Conservation (phyloP, 2,113 vertebrate species). For the Falcunculus frontatus region DNA sequence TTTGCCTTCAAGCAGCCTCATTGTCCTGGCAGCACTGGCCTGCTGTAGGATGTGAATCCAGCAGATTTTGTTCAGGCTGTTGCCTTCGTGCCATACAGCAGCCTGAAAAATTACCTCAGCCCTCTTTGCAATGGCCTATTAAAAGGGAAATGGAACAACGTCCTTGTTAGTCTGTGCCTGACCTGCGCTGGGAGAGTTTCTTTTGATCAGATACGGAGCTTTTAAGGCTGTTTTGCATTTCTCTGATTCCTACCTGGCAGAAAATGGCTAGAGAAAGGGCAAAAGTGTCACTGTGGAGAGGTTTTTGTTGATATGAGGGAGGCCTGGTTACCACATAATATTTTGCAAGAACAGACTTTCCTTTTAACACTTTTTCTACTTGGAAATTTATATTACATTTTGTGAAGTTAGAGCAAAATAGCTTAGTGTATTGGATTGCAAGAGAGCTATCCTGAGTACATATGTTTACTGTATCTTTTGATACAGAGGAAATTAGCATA, state of each 20-base stretch:
- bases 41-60: neutral
- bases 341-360: neutral
- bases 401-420: constrained; percentile 3
- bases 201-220: constrained; percentile 26
- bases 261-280: neutral
- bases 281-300: neutral
- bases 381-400: neutral
- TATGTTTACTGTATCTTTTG: constrained; percentile 10
- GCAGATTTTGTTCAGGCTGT: neutral
- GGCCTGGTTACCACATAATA: neutral
- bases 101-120: neutral
- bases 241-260: constrained; percentile 35
- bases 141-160: neutral
- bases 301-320: neutral
- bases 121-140: neutral
- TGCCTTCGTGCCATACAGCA: neutral
- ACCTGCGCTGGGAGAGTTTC: neutral
- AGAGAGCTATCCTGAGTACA: neutral
- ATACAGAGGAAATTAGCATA: constrained; percentile 9
- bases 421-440: neutral
- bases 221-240: constrained; percentile 28
- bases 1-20: neutral
- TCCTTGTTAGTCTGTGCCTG: neutral
- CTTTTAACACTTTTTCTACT: neutral
- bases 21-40: neutral